Percentiles rank a stretch among this genome's conserved stretches.
Evolutionary conservation across 1,140 invertebrate genomes (phyloP).

Genomic region (Tetraneura akinire): DNA sequence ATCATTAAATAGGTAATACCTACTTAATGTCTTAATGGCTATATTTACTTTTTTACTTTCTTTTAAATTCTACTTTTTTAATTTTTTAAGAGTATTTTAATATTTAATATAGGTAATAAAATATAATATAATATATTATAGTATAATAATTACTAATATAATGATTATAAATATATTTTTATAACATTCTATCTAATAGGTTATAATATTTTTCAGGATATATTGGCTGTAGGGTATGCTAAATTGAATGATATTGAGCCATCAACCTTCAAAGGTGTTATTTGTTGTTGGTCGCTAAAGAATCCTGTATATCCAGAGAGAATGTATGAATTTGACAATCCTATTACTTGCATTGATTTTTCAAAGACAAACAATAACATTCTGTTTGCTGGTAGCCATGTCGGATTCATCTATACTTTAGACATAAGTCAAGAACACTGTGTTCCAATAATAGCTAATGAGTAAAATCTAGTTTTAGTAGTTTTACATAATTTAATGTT

Average conservation of each 20-base stretch:
- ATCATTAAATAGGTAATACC: too few species aligned
- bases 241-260: slow-evolving; percentile 46
- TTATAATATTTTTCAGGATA: slow-evolving; percentile 46
- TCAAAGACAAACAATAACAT: slow-evolving; percentile 59
- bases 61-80: too few species aligned
- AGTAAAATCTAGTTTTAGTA: slow-evolving; percentile 3
- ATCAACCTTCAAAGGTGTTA: slow-evolving; percentile 57
- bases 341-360: slow-evolving; percentile 63
- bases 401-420: slow-evolving; percentile 63
- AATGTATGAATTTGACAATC: slow-evolving; percentile 60
- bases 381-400: slow-evolving; percentile 62
- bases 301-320: slow-evolving; percentile 64
- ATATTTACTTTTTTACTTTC: too few species aligned
- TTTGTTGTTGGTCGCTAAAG: slow-evolving; percentile 63
- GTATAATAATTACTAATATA: too few species aligned
- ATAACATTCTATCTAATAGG: too few species aligned
- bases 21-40: too few species aligned
- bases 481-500: too few species aligned
- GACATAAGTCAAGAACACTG: slow-evolving; percentile 56
- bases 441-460: slow-evolving; percentile 44
- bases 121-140: too few species aligned
- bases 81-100: too few species aligned
- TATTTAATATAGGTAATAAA: too few species aligned
- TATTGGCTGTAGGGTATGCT: slow-evolving; percentile 56
- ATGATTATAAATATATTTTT: too few species aligned